phyloP scores from a whole-genome alignment of 2,113 vertebrate genomes.

The Maccullochella peelii region DNA sequence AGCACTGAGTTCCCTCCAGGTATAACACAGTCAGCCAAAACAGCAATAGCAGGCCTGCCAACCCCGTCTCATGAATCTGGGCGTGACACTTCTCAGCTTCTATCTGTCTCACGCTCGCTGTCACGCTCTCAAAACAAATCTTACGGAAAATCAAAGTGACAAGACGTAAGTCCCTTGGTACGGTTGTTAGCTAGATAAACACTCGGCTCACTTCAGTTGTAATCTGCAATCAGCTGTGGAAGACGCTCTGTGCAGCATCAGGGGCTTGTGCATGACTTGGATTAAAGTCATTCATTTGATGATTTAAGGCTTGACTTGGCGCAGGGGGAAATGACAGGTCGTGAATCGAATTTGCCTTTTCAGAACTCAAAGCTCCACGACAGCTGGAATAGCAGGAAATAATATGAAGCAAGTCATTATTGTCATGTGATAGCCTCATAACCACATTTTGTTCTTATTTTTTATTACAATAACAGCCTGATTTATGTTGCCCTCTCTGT shows the following conservation, averaged over 20 bases:
- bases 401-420: constrained; percentile 6
- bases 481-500: neutral
- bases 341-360: constrained; percentile 50
- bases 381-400: constrained; percentile 31
- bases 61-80: constrained; percentile 68
- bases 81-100: constrained; percentile 71
- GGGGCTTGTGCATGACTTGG: constrained; percentile 36
- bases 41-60: constrained; percentile 66
- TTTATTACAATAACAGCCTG: neutral
- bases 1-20: constrained; percentile 70
- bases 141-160: constrained; percentile 68
- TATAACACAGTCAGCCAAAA: constrained; percentile 71
- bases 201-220: constrained; percentile 60
- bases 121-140: constrained; percentile 72
- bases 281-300: constrained; percentile 59
- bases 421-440: constrained; percentile 28
- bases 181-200: constrained; percentile 59
- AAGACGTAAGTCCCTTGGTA: constrained; percentile 50
- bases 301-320: constrained; percentile 48
- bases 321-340: constrained; percentile 25
- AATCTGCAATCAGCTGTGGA: constrained; percentile 63
- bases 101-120: constrained; percentile 61
- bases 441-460: neutral
- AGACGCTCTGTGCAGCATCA: constrained; percentile 25
- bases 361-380: constrained; percentile 18